Conservation (phyloP, 2,113 vertebrate genomes). For the Donacobius atricapilla region DNA sequence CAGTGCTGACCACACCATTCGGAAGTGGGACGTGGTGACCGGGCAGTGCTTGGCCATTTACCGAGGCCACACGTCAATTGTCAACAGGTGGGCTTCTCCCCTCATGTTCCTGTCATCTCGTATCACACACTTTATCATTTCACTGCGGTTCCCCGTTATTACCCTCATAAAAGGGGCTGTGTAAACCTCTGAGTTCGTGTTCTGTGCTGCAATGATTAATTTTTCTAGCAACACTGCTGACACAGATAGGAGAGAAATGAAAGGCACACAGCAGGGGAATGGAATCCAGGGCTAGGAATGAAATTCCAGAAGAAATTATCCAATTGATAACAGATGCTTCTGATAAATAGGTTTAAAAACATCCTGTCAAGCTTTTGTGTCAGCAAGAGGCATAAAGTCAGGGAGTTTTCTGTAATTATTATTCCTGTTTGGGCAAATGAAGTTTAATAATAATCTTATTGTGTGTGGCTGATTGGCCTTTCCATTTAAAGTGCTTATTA, state of each 20-base stretch:
- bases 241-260: conserved; percentile 1
- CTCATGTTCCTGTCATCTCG: not conserved
- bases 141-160: not conserved
- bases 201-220: not conserved
- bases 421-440: not conserved
- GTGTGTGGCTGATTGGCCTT: not conserved
- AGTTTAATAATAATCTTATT: not conserved
- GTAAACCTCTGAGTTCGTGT: not conserved
- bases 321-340: conserved; percentile 30
- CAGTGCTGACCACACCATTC: conserved; percentile 75
- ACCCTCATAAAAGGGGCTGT: not conserved
- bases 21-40: conserved; percentile 77
- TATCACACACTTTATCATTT: not conserved
- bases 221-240: conserved; percentile 15
- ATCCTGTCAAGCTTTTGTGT: not conserved
- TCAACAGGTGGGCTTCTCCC: conserved; percentile 72
- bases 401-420: not conserved
- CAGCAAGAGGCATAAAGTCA: not conserved
- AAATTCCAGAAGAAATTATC: conserved; percentile 38
- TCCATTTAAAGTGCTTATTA: not conserved
- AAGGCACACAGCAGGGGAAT: not conserved
- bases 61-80: conserved; percentile 78
- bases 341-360: conserved; percentile 53
- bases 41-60: conserved; percentile 78
- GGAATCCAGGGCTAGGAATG: conserved; percentile 5